Percentiles rank a stretch among this genome's conserved stretches.
phyloP scores from a whole-genome alignment of 1,140 invertebrate species.

The Ceratina japonica region DNA sequence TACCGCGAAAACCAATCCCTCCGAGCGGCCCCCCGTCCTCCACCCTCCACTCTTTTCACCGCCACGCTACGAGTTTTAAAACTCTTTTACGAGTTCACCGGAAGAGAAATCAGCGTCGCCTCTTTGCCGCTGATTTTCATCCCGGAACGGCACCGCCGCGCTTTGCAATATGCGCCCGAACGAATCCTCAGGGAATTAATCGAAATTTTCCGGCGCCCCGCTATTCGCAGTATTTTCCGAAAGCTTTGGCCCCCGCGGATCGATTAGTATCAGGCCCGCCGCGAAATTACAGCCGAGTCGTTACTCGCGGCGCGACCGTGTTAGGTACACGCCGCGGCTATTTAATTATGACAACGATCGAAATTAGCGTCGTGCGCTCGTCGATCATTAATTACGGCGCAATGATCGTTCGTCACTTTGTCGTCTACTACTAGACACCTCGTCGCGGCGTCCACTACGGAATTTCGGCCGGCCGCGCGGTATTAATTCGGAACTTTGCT shows the following conservation, averaged over 20 bases:
- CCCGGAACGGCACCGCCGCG: neutral
- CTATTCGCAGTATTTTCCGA: slow-evolving; percentile 37
- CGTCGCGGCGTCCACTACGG: slow-evolving; percentile 16
- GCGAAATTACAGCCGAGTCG: slow-evolving; percentile 23
- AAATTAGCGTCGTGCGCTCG: slow-evolving; percentile 35
- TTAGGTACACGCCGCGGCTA: neutral
- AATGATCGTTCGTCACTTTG: slow-evolving; percentile 42
- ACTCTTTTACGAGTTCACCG: slow-evolving; percentile 62
- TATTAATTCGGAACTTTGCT: slow-evolving; percentile 37
- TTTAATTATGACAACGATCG: slow-evolving; percentile 49
- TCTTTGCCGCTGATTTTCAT: slow-evolving; percentile 44
- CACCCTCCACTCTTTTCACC: slow-evolving; percentile 47
- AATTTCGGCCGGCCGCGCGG: neutral
- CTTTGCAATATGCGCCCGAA: slow-evolving; percentile 5
- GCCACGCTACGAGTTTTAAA: slow-evolving; percentile 40
- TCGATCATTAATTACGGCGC: slow-evolving; percentile 36
- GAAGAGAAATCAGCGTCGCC: slow-evolving; percentile 44
- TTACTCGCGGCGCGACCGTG: neutral
- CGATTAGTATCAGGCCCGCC: slow-evolving; percentile 19
- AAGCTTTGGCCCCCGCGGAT: slow-evolving; percentile 7
- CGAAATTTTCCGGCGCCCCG: slow-evolving; percentile 31
- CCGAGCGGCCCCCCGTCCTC: too few relatives aligned
- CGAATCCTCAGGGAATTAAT: slow-evolving; percentile 33
- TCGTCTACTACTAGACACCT: slow-evolving; percentile 17
- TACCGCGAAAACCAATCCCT: slow-evolving; percentile 61